Evolutionary conservation across 2,888 invertebrate species (phyloP), one percentile per base, ranked within the genome.

Genomic region (Drosophila bunnanda): DNA sequence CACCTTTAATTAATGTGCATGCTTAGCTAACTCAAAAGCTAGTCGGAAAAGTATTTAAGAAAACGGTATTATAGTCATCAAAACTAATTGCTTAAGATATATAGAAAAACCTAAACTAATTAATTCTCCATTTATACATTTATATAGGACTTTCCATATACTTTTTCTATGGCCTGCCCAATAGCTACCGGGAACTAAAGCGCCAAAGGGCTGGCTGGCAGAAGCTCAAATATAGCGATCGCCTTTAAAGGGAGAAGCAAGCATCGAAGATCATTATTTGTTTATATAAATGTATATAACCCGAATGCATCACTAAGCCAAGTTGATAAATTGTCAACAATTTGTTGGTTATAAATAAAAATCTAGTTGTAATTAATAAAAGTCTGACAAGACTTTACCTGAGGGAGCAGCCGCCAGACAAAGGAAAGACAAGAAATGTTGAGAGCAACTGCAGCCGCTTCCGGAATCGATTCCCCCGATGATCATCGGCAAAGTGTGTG

Each of bases 91-190:
- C 75, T 43, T 32, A 15, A 54, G 17, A 46, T 50, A 41, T 17
- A n/a, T 46, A 28, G 2, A 25, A 25, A 25, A 25, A 25, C 25
- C 2, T 4, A 17, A 52, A 52, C 69, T 69, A 68, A 59, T 68
- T 36, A 20, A 32, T 52, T 65, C 46, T 54, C 25, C n/a, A 2
- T 8, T 15, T 46, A 46, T 10, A 39, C 38, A 44, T 46, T 93
- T 93, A 58, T 92, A 56, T 92, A 95, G 96, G 96, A 83, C 93
- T 95, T 75, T 91, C 94, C 70, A 94, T 96, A 86, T 96, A 96
- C 92, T 94, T 95, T 91, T 93, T 93, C 86, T 96, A 96, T 90
- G 96, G 96, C 80, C 94, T 96, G 79, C 93, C 93, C 55, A 92
- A 92, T 77, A 92, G 92, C 80, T 86, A 91, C 73, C 90, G 83